phyloP scores from a whole-genome alignment of 2,888 invertebrate genomes.

The Anthoptus insignis region DNA sequence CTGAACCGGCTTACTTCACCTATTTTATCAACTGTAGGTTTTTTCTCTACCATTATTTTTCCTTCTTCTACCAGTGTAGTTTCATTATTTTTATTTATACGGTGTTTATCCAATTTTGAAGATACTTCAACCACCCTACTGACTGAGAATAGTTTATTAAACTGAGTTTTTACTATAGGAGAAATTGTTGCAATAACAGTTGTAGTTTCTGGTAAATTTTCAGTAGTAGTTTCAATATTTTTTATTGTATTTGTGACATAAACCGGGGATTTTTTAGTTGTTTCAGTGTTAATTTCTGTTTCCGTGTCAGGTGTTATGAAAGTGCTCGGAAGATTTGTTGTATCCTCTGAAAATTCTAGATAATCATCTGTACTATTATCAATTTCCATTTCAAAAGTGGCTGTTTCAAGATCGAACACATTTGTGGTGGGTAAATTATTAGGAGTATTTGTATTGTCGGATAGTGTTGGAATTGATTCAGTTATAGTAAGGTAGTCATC shows the following conservation, averaged over 20 bases:
- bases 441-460: slow-evolving; percentile 58
- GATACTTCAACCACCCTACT: slow-evolving; percentile 90
- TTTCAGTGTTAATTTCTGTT: slow-evolving; percentile 50
- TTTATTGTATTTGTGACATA: slow-evolving; percentile 44
- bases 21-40: slow-evolving; percentile 88
- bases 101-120: slow-evolving; percentile 88
- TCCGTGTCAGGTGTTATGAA: slow-evolving; percentile 57
- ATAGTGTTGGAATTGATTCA: slow-evolving; percentile 59
- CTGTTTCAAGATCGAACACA: slow-evolving; percentile 62
- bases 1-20: slow-evolving; percentile 91
- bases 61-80: slow-evolving; percentile 84
- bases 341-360: slow-evolving; percentile 68
- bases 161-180: slow-evolving; percentile 78
- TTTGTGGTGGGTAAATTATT: slow-evolving; percentile 61
- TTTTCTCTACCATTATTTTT: slow-evolving; percentile 85
- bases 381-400: slow-evolving; percentile 66
- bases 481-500: slow-evolving; percentile 75
- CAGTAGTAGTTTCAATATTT: slow-evolving; percentile 45
- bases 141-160: slow-evolving; percentile 89
- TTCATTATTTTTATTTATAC: slow-evolving; percentile 85
- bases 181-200: slow-evolving; percentile 61
- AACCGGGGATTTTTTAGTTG: slow-evolving; percentile 50
- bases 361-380: slow-evolving; percentile 75
- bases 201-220: slow-evolving; percentile 56
- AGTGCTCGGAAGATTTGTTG: slow-evolving; percentile 66